Conservation (phyloP, 2,888 invertebrate genomes). For the Oligia fasciuncula region DNA sequence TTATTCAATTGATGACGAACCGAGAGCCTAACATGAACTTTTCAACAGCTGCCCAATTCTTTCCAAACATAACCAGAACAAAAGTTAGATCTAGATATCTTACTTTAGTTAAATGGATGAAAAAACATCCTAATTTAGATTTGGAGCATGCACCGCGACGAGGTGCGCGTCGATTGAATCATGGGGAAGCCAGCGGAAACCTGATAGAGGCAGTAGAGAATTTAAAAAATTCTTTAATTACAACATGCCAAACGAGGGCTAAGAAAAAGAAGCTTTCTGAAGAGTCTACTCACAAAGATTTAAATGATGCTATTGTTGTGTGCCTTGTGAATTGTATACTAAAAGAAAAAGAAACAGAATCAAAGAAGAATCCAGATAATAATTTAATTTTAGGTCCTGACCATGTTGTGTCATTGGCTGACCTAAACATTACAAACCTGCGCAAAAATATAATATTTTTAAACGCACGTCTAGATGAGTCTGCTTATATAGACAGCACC, state of each 20-base stretch:
- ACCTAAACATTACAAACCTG: slow-evolving; percentile 73
- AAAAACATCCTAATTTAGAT: slow-evolving; percentile 83
- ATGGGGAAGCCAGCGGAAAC: slow-evolving; percentile 74
- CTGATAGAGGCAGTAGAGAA: slow-evolving; percentile 80
- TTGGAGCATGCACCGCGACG: slow-evolving; percentile 83
- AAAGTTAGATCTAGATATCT: slow-evolving; percentile 91
- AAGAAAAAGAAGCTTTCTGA: slow-evolving; percentile 70
- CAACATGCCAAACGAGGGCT: slow-evolving; percentile 70
- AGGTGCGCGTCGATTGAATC: slow-evolving; percentile 75
- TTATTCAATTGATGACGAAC: slow-evolving; percentile 89
- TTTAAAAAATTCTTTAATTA: slow-evolving; percentile 78
- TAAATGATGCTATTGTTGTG: slow-evolving; percentile 80
- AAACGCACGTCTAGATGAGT: slow-evolving; percentile 74
- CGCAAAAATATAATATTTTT: slow-evolving; percentile 76
- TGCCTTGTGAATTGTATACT: slow-evolving; percentile 72
- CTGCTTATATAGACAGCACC: slow-evolving; percentile 68
- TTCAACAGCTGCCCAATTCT: slow-evolving; percentile 85
- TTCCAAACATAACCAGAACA: slow-evolving; percentile 89
- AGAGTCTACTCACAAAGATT: slow-evolving; percentile 73
- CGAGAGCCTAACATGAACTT: slow-evolving; percentile 80
- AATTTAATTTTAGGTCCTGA: slow-evolving; percentile 35
- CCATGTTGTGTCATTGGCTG: slow-evolving; percentile 31
- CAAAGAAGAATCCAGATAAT: slow-evolving; percentile 53
- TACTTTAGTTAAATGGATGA: slow-evolving; percentile 88
- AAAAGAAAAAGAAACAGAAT: slow-evolving; percentile 57